Conservation (phyloP, 64 coral and sea anemone genomes). For the Actinia tenebrosa region DNA sequence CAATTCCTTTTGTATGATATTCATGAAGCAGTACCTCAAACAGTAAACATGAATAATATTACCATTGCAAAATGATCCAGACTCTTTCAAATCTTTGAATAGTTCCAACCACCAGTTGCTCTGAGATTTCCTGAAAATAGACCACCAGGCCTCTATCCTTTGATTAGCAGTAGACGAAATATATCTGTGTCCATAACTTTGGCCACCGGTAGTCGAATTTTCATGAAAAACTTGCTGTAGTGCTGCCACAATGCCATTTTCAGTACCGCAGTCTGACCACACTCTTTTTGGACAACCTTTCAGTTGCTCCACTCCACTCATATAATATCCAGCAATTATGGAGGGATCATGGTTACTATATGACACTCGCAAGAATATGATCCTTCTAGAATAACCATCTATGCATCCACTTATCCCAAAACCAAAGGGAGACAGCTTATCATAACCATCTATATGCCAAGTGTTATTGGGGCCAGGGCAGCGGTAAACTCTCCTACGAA, state of each 20-base stretch:
- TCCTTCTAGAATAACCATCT: slow-evolving; percentile 51
- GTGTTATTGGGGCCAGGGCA: slow-evolving; percentile 35
- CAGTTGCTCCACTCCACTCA: slow-evolving; percentile 42
- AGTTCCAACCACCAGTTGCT: slow-evolving; percentile 49
- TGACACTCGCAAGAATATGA: slow-evolving; percentile 53
- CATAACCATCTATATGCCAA: too few relatives aligned
- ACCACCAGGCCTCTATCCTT: slow-evolving; percentile 52
- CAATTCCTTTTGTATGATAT: slow-evolving; percentile 53
- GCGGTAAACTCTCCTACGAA: slow-evolving; percentile 32
- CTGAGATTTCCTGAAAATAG: slow-evolving; percentile 29
- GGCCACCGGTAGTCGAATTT: neutral
- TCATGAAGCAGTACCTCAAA: slow-evolving; percentile 44
- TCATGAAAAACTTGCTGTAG: slow-evolving; percentile 9
- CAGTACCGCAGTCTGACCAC: slow-evolving; percentile 49
- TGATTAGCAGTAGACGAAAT: slow-evolving; percentile 47
- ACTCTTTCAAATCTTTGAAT: slow-evolving; percentile 43
- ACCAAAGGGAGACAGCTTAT: slow-evolving; percentile 38
- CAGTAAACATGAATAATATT: slow-evolving; percentile 48
- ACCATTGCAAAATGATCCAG: slow-evolving; percentile 37
- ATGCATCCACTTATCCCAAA: slow-evolving; percentile 49
- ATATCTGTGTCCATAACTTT: slow-evolving; percentile 34
- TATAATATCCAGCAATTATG: too few relatives aligned
- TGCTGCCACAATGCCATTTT: slow-evolving; percentile 49
- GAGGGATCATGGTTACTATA: slow-evolving; percentile 48
- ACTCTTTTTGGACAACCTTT: slow-evolving; percentile 41